Conservation (phyloP, 64 coral and sea anemone species). For the Pocillopora verrucosa region DNA sequence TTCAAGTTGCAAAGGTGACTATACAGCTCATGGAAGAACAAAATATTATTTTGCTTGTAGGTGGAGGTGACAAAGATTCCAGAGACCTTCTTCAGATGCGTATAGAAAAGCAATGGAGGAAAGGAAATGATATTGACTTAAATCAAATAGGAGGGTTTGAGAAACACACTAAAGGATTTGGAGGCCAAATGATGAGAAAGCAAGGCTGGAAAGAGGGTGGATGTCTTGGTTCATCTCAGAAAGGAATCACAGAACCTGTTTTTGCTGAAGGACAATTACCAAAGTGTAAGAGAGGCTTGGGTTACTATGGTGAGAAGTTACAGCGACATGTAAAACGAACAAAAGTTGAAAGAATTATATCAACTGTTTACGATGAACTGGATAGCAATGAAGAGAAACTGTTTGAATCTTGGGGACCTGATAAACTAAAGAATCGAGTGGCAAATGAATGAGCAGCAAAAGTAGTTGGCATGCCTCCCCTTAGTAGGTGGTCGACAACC, state of each 20-base stretch:
- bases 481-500: no score
- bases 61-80: conserved; percentile 88
- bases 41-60: conserved; percentile 9
- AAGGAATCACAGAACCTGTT: conserved; percentile 80
- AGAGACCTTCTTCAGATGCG: conserved; percentile 80
- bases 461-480: no score
- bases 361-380: conserved; percentile 86
- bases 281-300: conserved; percentile 82
- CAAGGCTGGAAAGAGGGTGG: conserved; percentile 85
- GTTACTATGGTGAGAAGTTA: conserved; percentile 97
- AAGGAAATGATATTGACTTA: conserved; percentile 66
- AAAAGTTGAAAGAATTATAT: conserved; percentile 86
- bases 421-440: conserved; percentile 61
- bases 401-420: conserved; percentile 70
- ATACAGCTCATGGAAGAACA: no score
- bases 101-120: conserved; percentile 81
- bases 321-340: conserved; percentile 69
- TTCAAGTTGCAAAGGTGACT: no score
- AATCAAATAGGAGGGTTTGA: conserved; percentile 95
- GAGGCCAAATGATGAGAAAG: conserved; percentile 74
- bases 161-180: conserved; percentile 87
- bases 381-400: conserved; percentile 65
- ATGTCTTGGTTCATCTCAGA: conserved; percentile 71
- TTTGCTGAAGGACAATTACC: conserved; percentile 86
- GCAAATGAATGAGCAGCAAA: no score